Evolutionary conservation across 2,888 invertebrate species (phyloP), one percentile per base, ranked within the genome.

Genomic region (Eurytoma adleriae): DNA sequence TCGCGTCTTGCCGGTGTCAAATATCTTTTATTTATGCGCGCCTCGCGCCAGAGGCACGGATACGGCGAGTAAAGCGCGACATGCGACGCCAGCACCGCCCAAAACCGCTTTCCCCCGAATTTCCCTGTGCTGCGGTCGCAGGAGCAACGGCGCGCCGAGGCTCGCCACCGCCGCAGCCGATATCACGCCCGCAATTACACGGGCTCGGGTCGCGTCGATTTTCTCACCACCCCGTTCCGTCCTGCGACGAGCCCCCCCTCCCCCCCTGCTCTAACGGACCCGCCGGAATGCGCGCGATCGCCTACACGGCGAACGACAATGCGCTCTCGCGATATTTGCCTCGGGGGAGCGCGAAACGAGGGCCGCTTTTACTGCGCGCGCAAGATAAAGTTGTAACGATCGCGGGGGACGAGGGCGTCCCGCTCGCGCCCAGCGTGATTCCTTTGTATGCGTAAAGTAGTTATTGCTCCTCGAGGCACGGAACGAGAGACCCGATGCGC

Each of bases 301-400:
- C 24, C 59, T 24, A 16, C 27, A 40, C 40, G 40, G 5, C 40
- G 40, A 16, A 30, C 27, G 62, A 62, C 62, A 68, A 68, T 54
- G 67, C 67, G 10, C n/a, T 24, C 18, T n/a, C 57, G 50, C 48
- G 52, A 48, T 48, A 52, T 52, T 62, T n/a, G 62, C 62, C 54
- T 10, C 20, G 59, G 48, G 20, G n/a, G 59, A 16, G 24, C 13
- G 30, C 61, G 12, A 52, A 73, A 56, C 14, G 78, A 48, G 72
- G 56, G 73, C 30, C 61, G 27, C 40, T 76, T 68, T 77, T 68
- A 30, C 77, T 48, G 74, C 54, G 54, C 40, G 62, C 40, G 50
- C 70, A 50, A 75, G 73, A 81, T 78, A 78, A 78, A 78, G 78
- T 59, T 50, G 69, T 64, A 61, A 80, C 69, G 75, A 56, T 61